Evolutionary conservation across 2,888 invertebrate genomes (phyloP).

Genomic region (Watsonalla binaria): DNA sequence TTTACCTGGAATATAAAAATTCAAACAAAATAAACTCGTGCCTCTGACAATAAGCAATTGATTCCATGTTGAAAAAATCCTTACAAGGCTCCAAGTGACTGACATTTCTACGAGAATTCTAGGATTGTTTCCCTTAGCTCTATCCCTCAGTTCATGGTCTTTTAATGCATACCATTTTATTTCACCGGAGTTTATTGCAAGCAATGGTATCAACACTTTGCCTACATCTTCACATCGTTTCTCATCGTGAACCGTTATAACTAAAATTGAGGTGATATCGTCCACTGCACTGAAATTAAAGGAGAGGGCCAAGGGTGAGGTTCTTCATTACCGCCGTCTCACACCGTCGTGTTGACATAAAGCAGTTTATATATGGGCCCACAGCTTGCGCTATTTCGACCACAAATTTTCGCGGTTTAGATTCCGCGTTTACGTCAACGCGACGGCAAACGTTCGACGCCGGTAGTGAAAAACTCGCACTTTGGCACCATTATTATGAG

Average conservation of each 20-base stretch:
- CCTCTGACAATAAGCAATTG: background rate
- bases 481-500: too few relatives aligned
- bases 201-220: conserved; percentile 90
- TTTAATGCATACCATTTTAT: conserved; percentile 97
- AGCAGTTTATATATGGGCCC: too few relatives aligned
- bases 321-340: background rate
- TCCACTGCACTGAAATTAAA: conserved; percentile 82
- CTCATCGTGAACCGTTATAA: conserved; percentile 96
- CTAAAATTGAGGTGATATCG: conserved; percentile 95
- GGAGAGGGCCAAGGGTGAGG: background rate
- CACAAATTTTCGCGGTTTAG: too few relatives aligned
- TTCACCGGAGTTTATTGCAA: conserved; percentile 89
- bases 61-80: conserved; percentile 18
- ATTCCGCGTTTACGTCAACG: too few relatives aligned
- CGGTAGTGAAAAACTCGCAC: too few relatives aligned
- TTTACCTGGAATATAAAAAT: conserved; percentile 35
- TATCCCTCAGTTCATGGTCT: conserved; percentile 89
- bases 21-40: background rate
- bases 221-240: conserved; percentile 97
- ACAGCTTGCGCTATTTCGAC: too few relatives aligned
- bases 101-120: conserved; percentile 92
- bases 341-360: too few relatives aligned
- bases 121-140: conserved; percentile 92
- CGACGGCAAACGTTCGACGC: too few relatives aligned
- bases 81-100: conserved; percentile 92